Conservation (phyloP, 2,113 vertebrate species). For the Hypanus sabinus region DNA sequence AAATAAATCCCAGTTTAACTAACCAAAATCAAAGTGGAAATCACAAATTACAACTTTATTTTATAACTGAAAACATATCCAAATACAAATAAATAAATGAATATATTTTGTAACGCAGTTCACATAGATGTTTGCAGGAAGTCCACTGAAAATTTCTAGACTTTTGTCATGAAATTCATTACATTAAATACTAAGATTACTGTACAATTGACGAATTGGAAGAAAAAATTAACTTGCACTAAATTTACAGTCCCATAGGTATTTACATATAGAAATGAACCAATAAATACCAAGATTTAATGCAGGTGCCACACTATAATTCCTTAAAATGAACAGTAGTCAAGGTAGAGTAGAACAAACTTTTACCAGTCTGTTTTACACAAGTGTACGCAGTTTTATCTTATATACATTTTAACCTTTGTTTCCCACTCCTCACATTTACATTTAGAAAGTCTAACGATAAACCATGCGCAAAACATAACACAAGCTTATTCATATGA, state of each 20-base stretch:
- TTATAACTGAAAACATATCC: slow-evolving; percentile 58
- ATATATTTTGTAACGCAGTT: slow-evolving; percentile 57
- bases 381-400: slow-evolving; percentile 15
- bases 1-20: background rate
- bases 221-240: slow-evolving; percentile 46
- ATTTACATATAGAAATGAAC: slow-evolving; percentile 34
- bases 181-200: slow-evolving; percentile 52
- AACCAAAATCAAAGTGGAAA: slow-evolving; percentile 42
- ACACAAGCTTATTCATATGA: slow-evolving; percentile 16
- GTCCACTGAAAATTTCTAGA: slow-evolving; percentile 49
- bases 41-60: slow-evolving; percentile 49
- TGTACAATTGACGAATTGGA: slow-evolving; percentile 49
- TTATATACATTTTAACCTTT: slow-evolving; percentile 34
- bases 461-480: slow-evolving; percentile 21
- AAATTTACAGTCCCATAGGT: slow-evolving; percentile 47
- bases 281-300: slow-evolving; percentile 38
- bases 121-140: slow-evolving; percentile 47
- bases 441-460: slow-evolving; percentile 22
- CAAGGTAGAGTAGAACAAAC: slow-evolving; percentile 39
- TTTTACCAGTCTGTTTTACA: slow-evolving; percentile 30
- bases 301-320: slow-evolving; percentile 32
- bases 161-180: slow-evolving; percentile 45
- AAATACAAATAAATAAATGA: slow-evolving; percentile 70
- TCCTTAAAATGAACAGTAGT: slow-evolving; percentile 40
- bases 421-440: background rate